phyloP scores from a whole-genome alignment of 2,888 invertebrate species.

The Microplitis deprimator region DNA sequence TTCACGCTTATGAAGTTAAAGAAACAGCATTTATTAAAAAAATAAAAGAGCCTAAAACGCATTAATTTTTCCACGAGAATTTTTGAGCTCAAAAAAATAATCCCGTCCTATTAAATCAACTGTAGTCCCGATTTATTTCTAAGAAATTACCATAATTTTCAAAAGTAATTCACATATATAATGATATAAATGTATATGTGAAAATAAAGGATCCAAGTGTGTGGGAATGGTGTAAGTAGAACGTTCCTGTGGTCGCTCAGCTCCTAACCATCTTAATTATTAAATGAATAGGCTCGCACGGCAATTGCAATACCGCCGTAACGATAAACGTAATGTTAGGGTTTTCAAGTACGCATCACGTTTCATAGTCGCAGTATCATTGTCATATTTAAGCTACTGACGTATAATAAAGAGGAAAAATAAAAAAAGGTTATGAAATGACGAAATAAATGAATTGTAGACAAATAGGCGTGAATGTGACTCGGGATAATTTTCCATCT shows the following conservation, averaged over 20 bases:
- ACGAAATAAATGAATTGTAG: constrained; percentile 1
- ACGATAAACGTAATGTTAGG: constrained; percentile 35
- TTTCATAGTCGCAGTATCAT: constrained; percentile 12
- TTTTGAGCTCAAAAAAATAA: no score
- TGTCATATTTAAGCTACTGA: neutral
- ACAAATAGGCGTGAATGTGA: constrained; percentile 25
- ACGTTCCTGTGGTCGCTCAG: constrained; percentile 51
- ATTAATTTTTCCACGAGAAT: no score
- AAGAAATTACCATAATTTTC: neutral
- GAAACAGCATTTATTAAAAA: no score
- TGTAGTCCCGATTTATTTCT: no score
- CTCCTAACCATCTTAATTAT: constrained; percentile 45
- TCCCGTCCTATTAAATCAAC: no score
- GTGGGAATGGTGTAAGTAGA: constrained; percentile 49
- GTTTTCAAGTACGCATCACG: constrained; percentile 21
- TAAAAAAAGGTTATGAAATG: constrained; percentile 19
- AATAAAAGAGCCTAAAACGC: no score
- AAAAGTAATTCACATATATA: neutral
- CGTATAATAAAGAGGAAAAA: neutral
- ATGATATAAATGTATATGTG: neutral
- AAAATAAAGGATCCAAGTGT: constrained; percentile 29
- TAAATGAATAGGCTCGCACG: constrained; percentile 49
- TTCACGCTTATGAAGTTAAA: no score
- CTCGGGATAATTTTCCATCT: constrained; percentile 2
- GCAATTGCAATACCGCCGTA: constrained; percentile 48